Evolutionary conservation across 2,888 invertebrate genomes (phyloP).

Genomic region (Eledona agricola): DNA sequence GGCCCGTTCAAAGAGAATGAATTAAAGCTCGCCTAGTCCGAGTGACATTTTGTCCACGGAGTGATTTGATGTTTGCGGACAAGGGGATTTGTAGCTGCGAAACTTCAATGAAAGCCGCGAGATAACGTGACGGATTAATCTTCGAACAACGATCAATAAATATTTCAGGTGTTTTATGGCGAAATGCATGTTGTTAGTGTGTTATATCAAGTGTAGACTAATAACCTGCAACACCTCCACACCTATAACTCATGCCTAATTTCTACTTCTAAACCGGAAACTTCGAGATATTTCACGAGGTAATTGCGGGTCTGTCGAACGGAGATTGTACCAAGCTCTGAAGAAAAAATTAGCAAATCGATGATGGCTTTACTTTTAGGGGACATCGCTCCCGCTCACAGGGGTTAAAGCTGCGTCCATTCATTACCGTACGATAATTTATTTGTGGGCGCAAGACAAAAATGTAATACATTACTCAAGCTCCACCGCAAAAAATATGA

Average conservation of each 20-base stretch:
- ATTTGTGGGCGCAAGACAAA: too few relatives aligned
- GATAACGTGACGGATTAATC: constrained; percentile 17
- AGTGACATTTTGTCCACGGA: constrained; percentile 5
- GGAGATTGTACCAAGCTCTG: constrained; percentile 18
- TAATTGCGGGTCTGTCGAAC: constrained; percentile 35
- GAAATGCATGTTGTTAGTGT: constrained; percentile 33
- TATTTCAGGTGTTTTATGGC: constrained; percentile 2
- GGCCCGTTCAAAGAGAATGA: constrained; percentile 22
- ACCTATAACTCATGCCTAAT: constrained; percentile 53
- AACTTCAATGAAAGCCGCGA: constrained; percentile 10
- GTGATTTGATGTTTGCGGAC: constrained; percentile 11
- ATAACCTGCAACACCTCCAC: constrained; percentile 50
- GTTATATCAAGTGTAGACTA: constrained; percentile 40
- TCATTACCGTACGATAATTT: too few relatives aligned
- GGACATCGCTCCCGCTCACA: too few relatives aligned
- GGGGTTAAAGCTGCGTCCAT: too few relatives aligned
- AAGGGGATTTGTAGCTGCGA: constrained; percentile 12
- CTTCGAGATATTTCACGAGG: constrained; percentile 46
- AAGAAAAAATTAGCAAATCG: constrained; percentile 13
- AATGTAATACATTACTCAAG: too few relatives aligned
- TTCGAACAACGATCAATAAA: constrained; percentile 13
- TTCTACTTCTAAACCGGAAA: constrained; percentile 50
- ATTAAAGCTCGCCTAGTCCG: constrained; percentile 22
- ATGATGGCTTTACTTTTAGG: constrained; percentile 2
- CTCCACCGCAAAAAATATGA: too few relatives aligned